Evolutionary conservation across 2,888 invertebrate genomes (phyloP).

Genomic region (Plagodis pulveraria): DNA sequence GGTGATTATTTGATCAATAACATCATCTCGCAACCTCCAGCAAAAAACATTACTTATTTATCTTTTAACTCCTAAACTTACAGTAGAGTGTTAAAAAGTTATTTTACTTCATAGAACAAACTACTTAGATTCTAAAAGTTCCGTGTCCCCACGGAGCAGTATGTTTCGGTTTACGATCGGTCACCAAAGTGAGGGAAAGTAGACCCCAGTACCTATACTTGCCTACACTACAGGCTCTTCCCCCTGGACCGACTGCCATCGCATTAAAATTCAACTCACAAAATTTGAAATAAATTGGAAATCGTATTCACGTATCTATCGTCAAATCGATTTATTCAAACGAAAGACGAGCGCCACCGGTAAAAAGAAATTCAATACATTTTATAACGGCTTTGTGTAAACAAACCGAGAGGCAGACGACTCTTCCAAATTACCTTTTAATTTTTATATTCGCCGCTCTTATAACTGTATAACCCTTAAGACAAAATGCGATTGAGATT

Average conservation of each 20-base stretch:
- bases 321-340: constrained; percentile 66
- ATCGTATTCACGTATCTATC: constrained; percentile 60
- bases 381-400: constrained; percentile 55
- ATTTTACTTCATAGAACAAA: constrained; percentile 34
- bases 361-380: constrained; percentile 53
- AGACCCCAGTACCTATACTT: background rate
- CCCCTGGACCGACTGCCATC: constrained; percentile 31
- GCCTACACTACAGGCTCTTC: constrained; percentile 19
- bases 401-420: constrained; percentile 41
- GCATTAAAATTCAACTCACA: constrained; percentile 66
- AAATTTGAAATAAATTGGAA: constrained; percentile 67
- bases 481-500: constrained; percentile 38
- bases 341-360: constrained; percentile 44
- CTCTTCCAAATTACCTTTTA: constrained; percentile 52
- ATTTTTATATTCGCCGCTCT: constrained; percentile 47
- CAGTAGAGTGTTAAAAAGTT: constrained; percentile 29
- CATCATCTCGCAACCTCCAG: too few species aligned
- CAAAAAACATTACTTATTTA: background rate
- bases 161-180: constrained; percentile 47
- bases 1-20: too few species aligned
- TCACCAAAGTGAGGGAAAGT: constrained; percentile 44
- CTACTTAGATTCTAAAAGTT: constrained; percentile 33
- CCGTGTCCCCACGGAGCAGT: constrained; percentile 43
- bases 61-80: constrained; percentile 26
- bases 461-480: constrained; percentile 48